Conservation (phyloP, 2,888 invertebrate species). For the Watsonalla cultraria region DNA sequence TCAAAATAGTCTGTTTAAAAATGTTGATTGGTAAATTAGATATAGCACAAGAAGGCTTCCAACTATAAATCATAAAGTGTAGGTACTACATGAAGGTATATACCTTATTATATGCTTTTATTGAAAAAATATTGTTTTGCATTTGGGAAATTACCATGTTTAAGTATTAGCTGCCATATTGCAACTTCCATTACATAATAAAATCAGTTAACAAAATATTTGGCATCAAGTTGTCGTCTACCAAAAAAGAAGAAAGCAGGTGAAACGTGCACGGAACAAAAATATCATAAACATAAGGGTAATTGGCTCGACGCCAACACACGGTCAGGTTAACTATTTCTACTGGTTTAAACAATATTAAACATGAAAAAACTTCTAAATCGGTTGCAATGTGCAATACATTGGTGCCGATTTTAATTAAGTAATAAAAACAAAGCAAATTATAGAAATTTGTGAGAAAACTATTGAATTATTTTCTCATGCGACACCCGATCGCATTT, state of each 20-base stretch:
- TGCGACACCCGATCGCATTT: constrained; percentile 60
- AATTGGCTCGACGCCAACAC: constrained; percentile 57
- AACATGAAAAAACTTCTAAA: constrained; percentile 1
- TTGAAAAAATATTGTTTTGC: no score
- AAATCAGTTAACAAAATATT: constrained; percentile 13
- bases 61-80: no score
- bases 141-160: not conserved
- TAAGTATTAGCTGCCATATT: constrained; percentile 8
- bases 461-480: constrained; percentile 15
- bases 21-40: no score
- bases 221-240: constrained; percentile 39
- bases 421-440: constrained; percentile 1
- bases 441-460: constrained; percentile 12
- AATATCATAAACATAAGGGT: constrained; percentile 68
- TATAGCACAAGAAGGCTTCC: no score
- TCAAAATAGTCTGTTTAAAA: no score
- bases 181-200: constrained; percentile 9
- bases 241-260: constrained; percentile 63
- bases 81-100: no score
- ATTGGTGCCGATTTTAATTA: not conserved
- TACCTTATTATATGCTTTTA: no score
- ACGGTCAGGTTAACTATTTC: constrained; percentile 57
- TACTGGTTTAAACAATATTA: constrained; percentile 19
- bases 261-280: constrained; percentile 63
- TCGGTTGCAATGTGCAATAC: constrained; percentile 2